A percentile compares a stretch with the other conserved stretches of the same genome.
phyloP scores from a whole-genome alignment of 2,888 invertebrate genomes.

The Nomada ferruginata region DNA sequence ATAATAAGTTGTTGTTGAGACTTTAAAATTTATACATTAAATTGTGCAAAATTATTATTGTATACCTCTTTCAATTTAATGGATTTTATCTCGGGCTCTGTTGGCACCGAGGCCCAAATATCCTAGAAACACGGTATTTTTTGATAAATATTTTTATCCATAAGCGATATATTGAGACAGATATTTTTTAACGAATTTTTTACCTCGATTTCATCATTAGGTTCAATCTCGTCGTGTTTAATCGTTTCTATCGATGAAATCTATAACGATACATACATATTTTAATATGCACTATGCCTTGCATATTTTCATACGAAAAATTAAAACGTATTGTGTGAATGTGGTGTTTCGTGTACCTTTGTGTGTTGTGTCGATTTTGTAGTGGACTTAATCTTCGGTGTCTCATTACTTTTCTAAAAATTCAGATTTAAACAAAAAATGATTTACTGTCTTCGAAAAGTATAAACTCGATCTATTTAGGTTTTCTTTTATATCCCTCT shows the following conservation, averaged over 20 bases:
- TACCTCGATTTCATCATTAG: conserved; percentile 47
- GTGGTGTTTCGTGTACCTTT: conserved; percentile 47
- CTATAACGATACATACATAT: conserved; percentile 25
- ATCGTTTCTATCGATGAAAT: conserved; percentile 3
- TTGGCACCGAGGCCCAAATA: conserved; percentile 55
- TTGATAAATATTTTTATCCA: background rate
- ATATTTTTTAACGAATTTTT: background rate
- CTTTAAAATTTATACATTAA: background rate
- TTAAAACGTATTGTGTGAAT: background rate
- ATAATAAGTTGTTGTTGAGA: background rate
- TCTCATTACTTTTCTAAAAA: conserved; percentile 33
- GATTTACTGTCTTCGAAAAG: background rate
- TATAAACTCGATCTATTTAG: background rate
- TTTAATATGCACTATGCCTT: background rate
- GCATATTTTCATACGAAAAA: background rate
- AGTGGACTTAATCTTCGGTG: conserved; percentile 12
- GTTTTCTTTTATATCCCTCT: background rate
- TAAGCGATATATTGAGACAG: background rate
- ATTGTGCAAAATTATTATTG: background rate
- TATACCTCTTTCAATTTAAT: conserved; percentile 53
- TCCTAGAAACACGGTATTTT: conserved; percentile 44
- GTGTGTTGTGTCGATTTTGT: conserved; percentile 12
- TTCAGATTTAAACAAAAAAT: conserved; percentile 30
- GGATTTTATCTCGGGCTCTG: conserved; percentile 44
- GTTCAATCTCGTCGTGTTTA: background rate